Conservation (phyloP, 1,140 invertebrate genomes). For the Caligus rogercresseyi region DNA sequence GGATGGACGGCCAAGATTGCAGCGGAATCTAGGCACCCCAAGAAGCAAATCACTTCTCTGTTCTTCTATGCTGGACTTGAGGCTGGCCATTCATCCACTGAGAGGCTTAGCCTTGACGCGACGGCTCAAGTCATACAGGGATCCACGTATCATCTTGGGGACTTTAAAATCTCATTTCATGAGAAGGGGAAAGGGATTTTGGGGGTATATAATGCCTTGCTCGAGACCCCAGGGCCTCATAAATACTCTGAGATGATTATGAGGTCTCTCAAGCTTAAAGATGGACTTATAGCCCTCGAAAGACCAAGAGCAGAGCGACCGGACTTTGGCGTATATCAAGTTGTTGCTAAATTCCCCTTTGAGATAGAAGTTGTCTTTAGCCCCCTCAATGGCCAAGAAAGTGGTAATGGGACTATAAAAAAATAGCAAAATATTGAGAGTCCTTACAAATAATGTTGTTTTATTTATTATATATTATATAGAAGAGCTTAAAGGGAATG, state of each 20-base stretch:
- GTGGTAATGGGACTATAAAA: too few relatives aligned
- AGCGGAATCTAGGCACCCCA: slow-evolving; percentile 37
- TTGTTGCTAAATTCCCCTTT: slow-evolving; percentile 60
- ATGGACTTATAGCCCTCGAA: not conserved
- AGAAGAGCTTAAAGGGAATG: slow-evolving; percentile 39
- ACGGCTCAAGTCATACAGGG: not conserved
- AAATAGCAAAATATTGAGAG: slow-evolving; percentile 29
- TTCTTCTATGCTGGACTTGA: not conserved
- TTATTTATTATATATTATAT: not conserved
- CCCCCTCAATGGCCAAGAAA: slow-evolving; percentile 39
- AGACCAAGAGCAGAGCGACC: slow-evolving; percentile 28
- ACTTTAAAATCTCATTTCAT: slow-evolving; percentile 21
- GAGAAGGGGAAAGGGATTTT: not conserved
- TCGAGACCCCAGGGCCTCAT: slow-evolving; percentile 18
- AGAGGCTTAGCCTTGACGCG: not conserved
- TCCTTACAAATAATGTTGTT: not conserved
- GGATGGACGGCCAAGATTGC: slow-evolving; percentile 79
- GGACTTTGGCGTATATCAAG: slow-evolving; percentile 64
- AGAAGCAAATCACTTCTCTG: slow-evolving; percentile 28
- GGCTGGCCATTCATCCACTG: not conserved
- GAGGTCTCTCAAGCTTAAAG: slow-evolving; percentile 15
- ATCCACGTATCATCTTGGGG: not conserved
- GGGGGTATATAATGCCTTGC: not conserved
- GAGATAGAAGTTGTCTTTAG: slow-evolving; percentile 67
- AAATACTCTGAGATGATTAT: slow-evolving; percentile 24